phyloP scores from a whole-genome alignment of 2,113 vertebrate species.

The Notiomystis cincta region DNA sequence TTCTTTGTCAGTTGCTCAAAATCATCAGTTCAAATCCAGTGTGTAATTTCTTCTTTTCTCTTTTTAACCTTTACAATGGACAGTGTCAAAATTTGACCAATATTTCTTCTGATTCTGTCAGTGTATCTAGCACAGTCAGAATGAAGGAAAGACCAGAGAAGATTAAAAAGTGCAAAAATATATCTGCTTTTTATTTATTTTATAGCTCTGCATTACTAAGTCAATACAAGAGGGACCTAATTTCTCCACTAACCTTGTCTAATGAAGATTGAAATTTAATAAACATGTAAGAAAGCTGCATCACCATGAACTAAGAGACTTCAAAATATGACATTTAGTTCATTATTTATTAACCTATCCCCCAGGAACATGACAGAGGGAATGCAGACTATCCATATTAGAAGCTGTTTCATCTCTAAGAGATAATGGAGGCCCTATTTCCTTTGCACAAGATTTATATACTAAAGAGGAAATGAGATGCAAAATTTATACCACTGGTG shows the following conservation, averaged over 20 bases:
- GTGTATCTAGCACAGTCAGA: not conserved
- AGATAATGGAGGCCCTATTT: conserved; percentile 50
- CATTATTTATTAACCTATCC: conserved; percentile 64
- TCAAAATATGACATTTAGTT: conserved; percentile 65
- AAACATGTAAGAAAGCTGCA: conserved; percentile 41
- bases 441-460: conserved; percentile 45
- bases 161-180: not conserved
- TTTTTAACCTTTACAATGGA: not conserved
- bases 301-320: conserved; percentile 50
- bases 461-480: conserved; percentile 45
- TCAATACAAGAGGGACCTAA: conserved; percentile 24
- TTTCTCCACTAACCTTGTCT: conserved; percentile 33
- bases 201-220: not conserved
- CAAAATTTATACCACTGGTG: conserved; percentile 34
- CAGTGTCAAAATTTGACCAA: not conserved
- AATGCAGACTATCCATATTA: conserved; percentile 39
- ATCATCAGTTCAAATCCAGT: not conserved
- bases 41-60: not conserved
- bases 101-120: not conserved
- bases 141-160: not conserved
- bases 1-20: not conserved
- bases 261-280: conserved; percentile 64
- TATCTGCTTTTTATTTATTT: conserved; percentile 16
- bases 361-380: conserved; percentile 32
- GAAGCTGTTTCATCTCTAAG: conserved; percentile 51